These are phyloP conservation scores for Orthosia incerta DNA, from an alignment of 2,888 invertebrate genomes.

Conservation along the genomic window DNA sequence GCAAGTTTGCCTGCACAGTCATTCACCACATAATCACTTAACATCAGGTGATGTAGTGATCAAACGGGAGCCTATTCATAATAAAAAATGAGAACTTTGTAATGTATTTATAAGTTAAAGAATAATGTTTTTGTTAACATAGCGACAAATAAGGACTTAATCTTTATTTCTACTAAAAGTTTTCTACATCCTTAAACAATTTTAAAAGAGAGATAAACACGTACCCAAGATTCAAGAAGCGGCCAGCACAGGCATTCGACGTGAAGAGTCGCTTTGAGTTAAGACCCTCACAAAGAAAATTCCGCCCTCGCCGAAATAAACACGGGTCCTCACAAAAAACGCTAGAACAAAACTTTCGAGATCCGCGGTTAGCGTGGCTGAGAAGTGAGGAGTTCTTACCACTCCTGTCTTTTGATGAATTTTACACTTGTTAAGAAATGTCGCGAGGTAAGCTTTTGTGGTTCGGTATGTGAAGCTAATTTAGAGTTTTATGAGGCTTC, in stretches of 20 bases:
- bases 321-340: slow-evolving; percentile 55
- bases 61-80: no score
- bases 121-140: no score
- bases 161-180: background rate
- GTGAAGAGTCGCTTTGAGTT: slow-evolving; percentile 55
- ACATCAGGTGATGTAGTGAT: no score
- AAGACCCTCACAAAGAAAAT: slow-evolving; percentile 55
- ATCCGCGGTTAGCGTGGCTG: slow-evolving; percentile 52
- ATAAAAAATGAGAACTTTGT: no score
- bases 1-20: no score
- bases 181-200: slow-evolving; percentile 25
- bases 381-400: slow-evolving; percentile 55
- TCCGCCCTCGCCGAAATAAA: slow-evolving; percentile 57
- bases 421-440: slow-evolving; percentile 47
- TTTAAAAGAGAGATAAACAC: slow-evolving; percentile 42
- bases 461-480: slow-evolving; percentile 27
- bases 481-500: background rate
- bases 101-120: no score
- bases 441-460: slow-evolving; percentile 8
- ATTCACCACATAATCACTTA: no score
- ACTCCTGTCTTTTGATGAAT: slow-evolving; percentile 57
- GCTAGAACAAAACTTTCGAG: slow-evolving; percentile 60
- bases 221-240: slow-evolving; percentile 18
- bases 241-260: slow-evolving; percentile 40
- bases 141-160: background rate